Conservation (phyloP, 2,797 vertebrate genomes). For the Tadarida brasiliensis region DNA sequence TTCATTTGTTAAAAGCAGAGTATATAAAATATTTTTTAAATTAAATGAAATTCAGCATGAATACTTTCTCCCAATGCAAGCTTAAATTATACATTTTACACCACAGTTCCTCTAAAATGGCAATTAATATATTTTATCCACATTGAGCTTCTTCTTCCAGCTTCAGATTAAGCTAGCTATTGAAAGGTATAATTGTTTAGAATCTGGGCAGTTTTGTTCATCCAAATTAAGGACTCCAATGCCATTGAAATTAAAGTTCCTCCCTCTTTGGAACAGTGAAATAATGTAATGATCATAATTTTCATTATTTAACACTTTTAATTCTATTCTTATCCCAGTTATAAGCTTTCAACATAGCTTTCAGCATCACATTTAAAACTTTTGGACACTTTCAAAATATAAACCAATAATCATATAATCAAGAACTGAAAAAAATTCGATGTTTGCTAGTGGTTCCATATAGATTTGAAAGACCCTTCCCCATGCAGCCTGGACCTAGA, state of each 20-base stretch:
- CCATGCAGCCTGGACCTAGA: not conserved
- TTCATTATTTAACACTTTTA: slow-evolving; percentile 31
- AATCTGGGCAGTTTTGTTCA: slow-evolving; percentile 47
- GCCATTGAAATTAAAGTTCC: not conserved
- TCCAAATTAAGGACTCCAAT: slow-evolving; percentile 5
- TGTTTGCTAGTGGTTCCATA: not conserved
- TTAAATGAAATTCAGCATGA: not conserved
- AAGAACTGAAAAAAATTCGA: not conserved
- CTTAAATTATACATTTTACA: slow-evolving; percentile 32
- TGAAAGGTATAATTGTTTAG: slow-evolving; percentile 48
- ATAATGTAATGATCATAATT: slow-evolving; percentile 36
- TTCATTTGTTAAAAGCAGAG: slow-evolving; percentile 36
- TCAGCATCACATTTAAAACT: not conserved
- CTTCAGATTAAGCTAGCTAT: slow-evolving; percentile 21
- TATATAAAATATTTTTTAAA: not conserved
- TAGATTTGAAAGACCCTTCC: not conserved
- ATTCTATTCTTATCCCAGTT: slow-evolving; percentile 1
- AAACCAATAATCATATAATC: not conserved
- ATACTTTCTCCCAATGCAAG: not conserved
- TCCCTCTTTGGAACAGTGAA: slow-evolving; percentile 15
- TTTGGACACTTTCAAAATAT: not conserved
- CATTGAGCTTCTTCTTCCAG: slow-evolving; percentile 34
- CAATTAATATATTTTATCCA: slow-evolving; percentile 34
- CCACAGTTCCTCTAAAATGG: not conserved
- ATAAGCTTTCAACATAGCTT: not conserved